Evolutionary conservation across 2,797 vertebrate genomes (phyloP).

Genomic region (Monodelphis domestica): DNA sequence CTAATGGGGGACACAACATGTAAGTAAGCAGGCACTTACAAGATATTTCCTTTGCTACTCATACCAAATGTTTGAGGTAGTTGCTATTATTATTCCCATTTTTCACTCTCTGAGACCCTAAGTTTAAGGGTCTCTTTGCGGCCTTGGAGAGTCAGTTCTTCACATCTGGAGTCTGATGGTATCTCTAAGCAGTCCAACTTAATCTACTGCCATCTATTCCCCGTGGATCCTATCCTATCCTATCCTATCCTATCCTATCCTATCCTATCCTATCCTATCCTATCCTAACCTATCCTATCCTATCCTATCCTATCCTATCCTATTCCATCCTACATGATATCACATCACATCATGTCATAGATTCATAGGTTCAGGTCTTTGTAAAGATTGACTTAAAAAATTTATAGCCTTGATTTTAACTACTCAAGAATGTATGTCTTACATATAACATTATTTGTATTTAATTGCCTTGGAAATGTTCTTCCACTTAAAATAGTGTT

Average conservation of each 20-base stretch:
- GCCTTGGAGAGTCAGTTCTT: not conserved
- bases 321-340: no score
- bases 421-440: not conserved
- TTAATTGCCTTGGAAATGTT: not conserved
- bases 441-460: not conserved
- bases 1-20: not conserved
- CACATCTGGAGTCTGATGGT: no score
- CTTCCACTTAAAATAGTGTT: not conserved
- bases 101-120: not conserved
- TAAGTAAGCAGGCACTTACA: not conserved
- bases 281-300: no score
- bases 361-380: not conserved
- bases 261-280: no score
- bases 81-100: not conserved
- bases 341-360: no score
- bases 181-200: no score
- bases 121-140: not conserved
- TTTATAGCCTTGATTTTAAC: not conserved
- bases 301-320: no score
- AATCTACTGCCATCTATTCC: not conserved
- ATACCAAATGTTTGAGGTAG: not conserved
- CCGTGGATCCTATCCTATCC: no score
- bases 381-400: not conserved
- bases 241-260: no score
- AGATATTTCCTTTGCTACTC: not conserved